Evolutionary conservation across 2,113 vertebrate genomes (phyloP).

Genomic region (Amblyornis subalaris): DNA sequence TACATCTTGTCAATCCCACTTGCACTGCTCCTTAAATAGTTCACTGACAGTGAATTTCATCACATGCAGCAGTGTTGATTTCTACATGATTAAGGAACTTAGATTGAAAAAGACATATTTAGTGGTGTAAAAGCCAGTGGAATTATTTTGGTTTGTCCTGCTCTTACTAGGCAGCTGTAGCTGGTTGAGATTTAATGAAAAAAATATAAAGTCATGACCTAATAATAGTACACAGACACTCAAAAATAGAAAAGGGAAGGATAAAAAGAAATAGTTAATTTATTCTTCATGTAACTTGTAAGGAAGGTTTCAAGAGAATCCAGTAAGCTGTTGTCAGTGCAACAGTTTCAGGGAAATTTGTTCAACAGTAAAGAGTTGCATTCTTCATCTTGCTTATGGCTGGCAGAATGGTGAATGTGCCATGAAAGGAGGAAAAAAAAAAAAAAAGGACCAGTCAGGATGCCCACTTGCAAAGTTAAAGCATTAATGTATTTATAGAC

Average conservation of each 20-base stretch:
- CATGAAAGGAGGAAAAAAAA: neutral
- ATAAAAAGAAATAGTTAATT: neutral
- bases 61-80: neutral
- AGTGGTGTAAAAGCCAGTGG: neutral
- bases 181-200: neutral
- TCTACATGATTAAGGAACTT: neutral
- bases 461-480: neutral
- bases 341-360: neutral
- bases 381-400: neutral
- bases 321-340: neutral
- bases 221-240: neutral
- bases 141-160: neutral
- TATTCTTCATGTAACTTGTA: neutral
- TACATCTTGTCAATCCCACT: neutral
- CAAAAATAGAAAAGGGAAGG: neutral
- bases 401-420: neutral
- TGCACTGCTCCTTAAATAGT: neutral
- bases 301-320: neutral
- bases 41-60: neutral
- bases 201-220: neutral
- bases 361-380: fast-evolving
- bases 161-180: neutral
- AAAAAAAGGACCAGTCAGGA: neutral
- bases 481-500: neutral
- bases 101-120: neutral